phyloP scores from a whole-genome alignment of 2,797 vertebrate species.

The Telmatherina bonti region DNA sequence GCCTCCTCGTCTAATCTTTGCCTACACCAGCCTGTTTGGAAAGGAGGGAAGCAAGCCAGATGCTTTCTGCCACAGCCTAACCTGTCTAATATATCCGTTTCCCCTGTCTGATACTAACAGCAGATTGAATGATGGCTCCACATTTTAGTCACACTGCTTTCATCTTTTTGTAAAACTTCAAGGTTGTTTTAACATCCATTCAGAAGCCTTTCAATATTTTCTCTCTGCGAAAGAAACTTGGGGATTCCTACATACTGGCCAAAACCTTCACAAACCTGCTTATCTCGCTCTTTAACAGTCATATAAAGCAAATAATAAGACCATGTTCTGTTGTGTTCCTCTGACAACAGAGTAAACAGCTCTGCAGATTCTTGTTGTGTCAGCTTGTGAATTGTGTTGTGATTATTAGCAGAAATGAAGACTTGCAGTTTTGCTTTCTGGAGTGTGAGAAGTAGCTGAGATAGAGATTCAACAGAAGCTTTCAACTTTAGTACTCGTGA shows the following conservation, averaged over 20 bases:
- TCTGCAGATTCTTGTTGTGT: slow-evolving; percentile 9
- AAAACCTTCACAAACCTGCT: slow-evolving; percentile 20
- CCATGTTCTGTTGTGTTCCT: slow-evolving; percentile 6
- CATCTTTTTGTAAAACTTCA: slow-evolving; percentile 36
- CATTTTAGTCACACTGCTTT: slow-evolving; percentile 38
- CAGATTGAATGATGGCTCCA: slow-evolving; percentile 20
- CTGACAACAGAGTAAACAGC: slow-evolving; percentile 10
- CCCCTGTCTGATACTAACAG: slow-evolving; percentile 31
- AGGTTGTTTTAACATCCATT: slow-evolving; percentile 14
- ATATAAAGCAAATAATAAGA: slow-evolving; percentile 3
- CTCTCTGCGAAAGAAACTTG: slow-evolving; percentile 36
- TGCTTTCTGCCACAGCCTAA: slow-evolving; percentile 22
- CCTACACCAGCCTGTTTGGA: slow-evolving; percentile 39
- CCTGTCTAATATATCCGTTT: slow-evolving; percentile 43
- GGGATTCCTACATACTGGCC: too few species aligned
- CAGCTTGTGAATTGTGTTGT: slow-evolving; percentile 6
- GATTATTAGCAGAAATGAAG: slow-evolving; percentile 18
- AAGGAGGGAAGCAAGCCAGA: not conserved
- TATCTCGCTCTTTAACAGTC: slow-evolving; percentile 18
- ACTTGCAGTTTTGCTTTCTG: slow-evolving; percentile 11
- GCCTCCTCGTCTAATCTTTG: slow-evolving; percentile 44
- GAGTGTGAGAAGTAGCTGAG: slow-evolving; percentile 14
- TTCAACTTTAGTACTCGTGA: not conserved
- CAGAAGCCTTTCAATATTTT: slow-evolving; percentile 28
- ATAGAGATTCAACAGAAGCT: slow-evolving; percentile 17